Percentiles rank a stretch among this genome's conserved stretches.
Evolutionary conservation across 2,888 invertebrate species (phyloP).

Genomic region (Gymnoscelis rufifasciata): DNA sequence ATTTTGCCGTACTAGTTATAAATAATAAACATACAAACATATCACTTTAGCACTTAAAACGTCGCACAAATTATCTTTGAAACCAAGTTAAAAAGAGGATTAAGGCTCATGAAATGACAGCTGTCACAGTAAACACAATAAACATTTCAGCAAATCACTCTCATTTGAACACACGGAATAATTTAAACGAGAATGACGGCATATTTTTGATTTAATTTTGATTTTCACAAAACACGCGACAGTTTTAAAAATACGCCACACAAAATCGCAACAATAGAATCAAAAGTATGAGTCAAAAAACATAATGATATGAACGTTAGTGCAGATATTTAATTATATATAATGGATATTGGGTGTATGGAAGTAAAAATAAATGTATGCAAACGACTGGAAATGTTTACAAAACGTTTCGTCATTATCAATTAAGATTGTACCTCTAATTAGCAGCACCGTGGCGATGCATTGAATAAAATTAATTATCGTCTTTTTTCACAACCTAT

Average conservation of each 20-base stretch:
- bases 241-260: constrained; percentile 41
- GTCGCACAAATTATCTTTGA: neutral
- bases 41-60: neutral
- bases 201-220: constrained; percentile 43
- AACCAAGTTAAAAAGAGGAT: constrained; percentile 8
- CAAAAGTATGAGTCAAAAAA: too few relatives aligned
- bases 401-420: too few relatives aligned
- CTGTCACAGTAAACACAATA: constrained; percentile 28
- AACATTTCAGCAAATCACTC: constrained; percentile 47
- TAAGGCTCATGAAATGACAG: constrained; percentile 18
- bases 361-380: too few relatives aligned
- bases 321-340: too few relatives aligned
- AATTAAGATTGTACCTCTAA: too few relatives aligned
- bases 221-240: constrained; percentile 41
- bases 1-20: neutral
- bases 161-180: constrained; percentile 34
- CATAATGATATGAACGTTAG: too few relatives aligned
- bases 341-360: too few relatives aligned
- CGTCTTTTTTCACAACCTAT: too few relatives aligned
- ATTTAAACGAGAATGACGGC: constrained; percentile 42
- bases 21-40: constrained; percentile 1
- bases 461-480: too few relatives aligned
- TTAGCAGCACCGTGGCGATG: too few relatives aligned
- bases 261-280: constrained; percentile 24
- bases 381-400: too few relatives aligned